These are phyloP conservation scores for Hyaena hyaena DNA, from an alignment of 2,113 vertebrate genomes.

Conservation along the genomic window DNA sequence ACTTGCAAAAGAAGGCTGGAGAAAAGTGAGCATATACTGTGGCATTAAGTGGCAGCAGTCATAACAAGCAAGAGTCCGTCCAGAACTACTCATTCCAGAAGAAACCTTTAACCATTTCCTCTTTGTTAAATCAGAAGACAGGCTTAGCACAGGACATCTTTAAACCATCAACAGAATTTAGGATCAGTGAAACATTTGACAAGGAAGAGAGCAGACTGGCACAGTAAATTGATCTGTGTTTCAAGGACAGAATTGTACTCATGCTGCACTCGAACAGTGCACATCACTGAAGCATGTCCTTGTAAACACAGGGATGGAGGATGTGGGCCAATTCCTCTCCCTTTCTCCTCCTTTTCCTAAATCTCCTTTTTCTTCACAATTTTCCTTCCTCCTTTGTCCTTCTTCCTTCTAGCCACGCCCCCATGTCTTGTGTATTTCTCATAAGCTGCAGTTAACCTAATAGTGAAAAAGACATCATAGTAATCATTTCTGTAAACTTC, in stretches of 20 bases:
- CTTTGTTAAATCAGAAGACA: background rate
- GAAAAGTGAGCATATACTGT: background rate
- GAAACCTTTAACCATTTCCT: background rate
- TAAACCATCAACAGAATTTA: background rate
- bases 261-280: background rate
- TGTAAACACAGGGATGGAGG: background rate
- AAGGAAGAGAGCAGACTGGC: constrained; percentile 19
- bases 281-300: background rate
- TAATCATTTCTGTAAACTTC: constrained; percentile 51
- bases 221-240: constrained; percentile 45
- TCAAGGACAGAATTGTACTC: constrained; percentile 65
- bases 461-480: constrained; percentile 34
- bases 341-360: background rate
- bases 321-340: background rate
- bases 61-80: background rate
- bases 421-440: background rate
- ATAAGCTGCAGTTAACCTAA: background rate
- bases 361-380: background rate
- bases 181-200: constrained; percentile 57
- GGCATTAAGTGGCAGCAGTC: background rate
- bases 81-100: background rate
- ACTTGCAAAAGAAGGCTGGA: background rate
- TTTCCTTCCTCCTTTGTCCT: background rate
- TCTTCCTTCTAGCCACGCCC: background rate
- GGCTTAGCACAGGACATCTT: background rate